Evolutionary conservation across 1,140 invertebrate species (phyloP).

Genomic region (Cryptotermes secundus): DNA sequence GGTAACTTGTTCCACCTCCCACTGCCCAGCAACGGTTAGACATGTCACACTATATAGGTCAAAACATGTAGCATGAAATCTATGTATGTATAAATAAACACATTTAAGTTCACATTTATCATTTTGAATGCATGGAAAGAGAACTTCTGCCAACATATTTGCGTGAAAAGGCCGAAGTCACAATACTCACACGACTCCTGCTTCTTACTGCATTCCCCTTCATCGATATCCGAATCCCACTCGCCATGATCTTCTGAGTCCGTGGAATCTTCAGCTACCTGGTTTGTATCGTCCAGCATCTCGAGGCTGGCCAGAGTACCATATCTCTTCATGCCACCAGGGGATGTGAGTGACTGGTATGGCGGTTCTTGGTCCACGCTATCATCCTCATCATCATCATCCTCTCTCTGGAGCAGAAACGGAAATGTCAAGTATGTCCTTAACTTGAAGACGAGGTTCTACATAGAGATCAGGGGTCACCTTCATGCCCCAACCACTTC

Average conservation of each 20-base stretch:
- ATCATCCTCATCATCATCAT: constrained; percentile 50
- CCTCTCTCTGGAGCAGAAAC: constrained; percentile 36
- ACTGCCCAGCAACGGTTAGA: no score
- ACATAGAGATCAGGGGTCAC: no score
- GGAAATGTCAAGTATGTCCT: no score
- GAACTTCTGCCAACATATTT: no score
- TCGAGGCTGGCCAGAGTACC: constrained; percentile 79
- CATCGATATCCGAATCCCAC: constrained; percentile 30
- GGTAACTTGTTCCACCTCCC: no score
- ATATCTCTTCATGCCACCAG: constrained; percentile 54
- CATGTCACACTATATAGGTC: no score
- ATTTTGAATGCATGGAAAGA: no score
- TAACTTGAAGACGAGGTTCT: no score
- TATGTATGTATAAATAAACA: no score
- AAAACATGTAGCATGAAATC: no score
- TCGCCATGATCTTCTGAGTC: constrained; percentile 37
- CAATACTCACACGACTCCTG: background rate
- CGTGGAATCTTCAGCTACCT: constrained; percentile 29
- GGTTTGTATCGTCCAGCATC: constrained; percentile 58
- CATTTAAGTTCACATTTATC: no score
- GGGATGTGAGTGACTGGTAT: constrained; percentile 47
- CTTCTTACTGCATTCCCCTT: background rate
- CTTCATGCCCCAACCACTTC: no score
- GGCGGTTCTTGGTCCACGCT: constrained; percentile 53
- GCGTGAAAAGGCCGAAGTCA: background rate